Conservation (phyloP, 2,888 invertebrate species). For the Elmis aenea region DNA sequence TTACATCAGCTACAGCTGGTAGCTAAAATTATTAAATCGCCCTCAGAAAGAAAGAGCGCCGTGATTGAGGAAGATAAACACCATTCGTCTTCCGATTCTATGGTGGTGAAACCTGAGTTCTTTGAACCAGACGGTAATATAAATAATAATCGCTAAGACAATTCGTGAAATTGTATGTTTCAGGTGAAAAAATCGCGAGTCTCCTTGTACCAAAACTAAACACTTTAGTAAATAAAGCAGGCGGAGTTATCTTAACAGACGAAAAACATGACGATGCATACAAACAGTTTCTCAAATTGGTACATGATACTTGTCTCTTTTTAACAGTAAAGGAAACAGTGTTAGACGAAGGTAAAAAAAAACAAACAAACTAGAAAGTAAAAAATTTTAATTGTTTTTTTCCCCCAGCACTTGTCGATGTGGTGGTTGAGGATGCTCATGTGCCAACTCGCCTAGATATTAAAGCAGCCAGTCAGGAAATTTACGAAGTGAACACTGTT, state of each 20-base stretch:
- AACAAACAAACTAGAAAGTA: too few species aligned
- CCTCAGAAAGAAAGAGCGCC: too few species aligned
- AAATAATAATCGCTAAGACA: too few species aligned
- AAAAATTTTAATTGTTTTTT: too few species aligned
- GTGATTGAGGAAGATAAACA: too few species aligned
- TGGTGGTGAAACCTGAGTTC: too few species aligned
- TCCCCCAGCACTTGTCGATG: slow-evolving; percentile 14
- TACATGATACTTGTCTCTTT: slow-evolving; percentile 8
- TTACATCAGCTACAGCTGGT: slow-evolving; percentile 58
- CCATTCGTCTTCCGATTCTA: too few species aligned
- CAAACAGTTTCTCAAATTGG: slow-evolving; percentile 12
- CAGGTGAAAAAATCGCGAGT: slow-evolving; percentile 9
- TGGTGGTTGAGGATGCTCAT: slow-evolving; percentile 11
- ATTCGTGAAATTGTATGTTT: too few species aligned
- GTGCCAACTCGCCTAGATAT: slow-evolving; percentile 14
- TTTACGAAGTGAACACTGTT: slow-evolving; percentile 9
- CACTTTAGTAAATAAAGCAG: slow-evolving; percentile 7
- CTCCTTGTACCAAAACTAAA: slow-evolving; percentile 8
- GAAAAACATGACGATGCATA: slow-evolving; percentile 9
- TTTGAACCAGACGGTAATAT: too few species aligned
- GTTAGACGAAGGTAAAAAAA: too few species aligned
- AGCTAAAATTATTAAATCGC: too few species aligned
- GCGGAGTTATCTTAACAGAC: background rate
- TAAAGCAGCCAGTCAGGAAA: slow-evolving; percentile 14
- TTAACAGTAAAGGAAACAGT: slow-evolving; percentile 3